Percentiles rank a stretch among this genome's conserved stretches.
These are phyloP conservation scores for Phlogophora meticulosa DNA, from an alignment of 2,888 invertebrate species.

Conservation along the genomic window DNA sequence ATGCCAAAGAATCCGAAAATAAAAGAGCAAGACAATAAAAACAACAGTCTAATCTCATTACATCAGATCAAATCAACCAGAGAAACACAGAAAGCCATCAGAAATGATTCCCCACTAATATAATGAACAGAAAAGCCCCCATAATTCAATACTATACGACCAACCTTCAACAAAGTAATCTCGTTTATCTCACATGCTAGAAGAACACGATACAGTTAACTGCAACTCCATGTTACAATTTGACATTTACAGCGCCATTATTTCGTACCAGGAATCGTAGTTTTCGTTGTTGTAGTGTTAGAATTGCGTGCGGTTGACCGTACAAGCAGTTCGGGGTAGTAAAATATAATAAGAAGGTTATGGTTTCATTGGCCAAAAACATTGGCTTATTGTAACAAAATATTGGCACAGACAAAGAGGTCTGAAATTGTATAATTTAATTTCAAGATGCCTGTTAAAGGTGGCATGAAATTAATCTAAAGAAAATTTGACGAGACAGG, in stretches of 20 bases:
- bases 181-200: constrained; percentile 28
- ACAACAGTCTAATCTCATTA: not conserved
- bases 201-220: constrained; percentile 17
- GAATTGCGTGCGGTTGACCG: not conserved
- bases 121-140: constrained; percentile 19
- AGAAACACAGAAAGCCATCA: constrained; percentile 15
- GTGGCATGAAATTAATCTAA: not conserved
- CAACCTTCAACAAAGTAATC: constrained; percentile 28
- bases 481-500: not conserved
- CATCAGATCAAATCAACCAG: constrained; percentile 6
- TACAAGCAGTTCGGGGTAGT: not conserved
- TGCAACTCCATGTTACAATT: not conserved
- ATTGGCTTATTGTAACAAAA: constrained; percentile 11
- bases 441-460: not conserved
- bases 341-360: constrained; percentile 29
- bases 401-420: constrained; percentile 13
- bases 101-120: constrained; percentile 17
- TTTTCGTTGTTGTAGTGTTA: not conserved
- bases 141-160: constrained; percentile 29
- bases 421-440: constrained; percentile 16
- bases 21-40: not conserved
- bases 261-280: not conserved
- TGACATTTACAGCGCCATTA: not conserved
- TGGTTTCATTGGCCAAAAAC: constrained; percentile 17
- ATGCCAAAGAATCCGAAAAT: not conserved